Evolutionary conservation across 2,888 invertebrate genomes (phyloP), one percentile per base, ranked within the genome.

Genomic region (Vandiemenella viatica): DNA sequence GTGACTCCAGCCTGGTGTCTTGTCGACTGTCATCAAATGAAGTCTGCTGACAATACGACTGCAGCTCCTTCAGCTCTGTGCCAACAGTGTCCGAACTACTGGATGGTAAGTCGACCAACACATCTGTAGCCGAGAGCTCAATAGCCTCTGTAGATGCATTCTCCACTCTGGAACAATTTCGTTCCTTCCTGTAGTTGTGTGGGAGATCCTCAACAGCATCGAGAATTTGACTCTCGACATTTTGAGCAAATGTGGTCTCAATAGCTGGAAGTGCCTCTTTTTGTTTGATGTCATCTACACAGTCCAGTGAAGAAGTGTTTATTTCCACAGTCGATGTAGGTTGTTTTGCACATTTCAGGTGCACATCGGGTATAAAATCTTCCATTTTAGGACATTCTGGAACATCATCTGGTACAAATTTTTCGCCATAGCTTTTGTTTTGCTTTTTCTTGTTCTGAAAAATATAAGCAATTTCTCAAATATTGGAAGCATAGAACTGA

Each of bases 51-150:
- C 32, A 40, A 46, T 42, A 48, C 5, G 50, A 48, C 23, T 63
- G 57, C 43, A 63, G 61, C 48, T 64, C 63, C 43, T 63, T 64
- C 8, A 59, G 50, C 48, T 63, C 65, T 5, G 63, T 65, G 21
- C 65, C 67, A 17, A 65, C 63, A 6, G 65, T 62, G 18, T 65
- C 65, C 7, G 15, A 18, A 13, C 13, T 17, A n/a, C 6, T 18
- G 18, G n/a, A 13, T 15, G 23, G 7, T 26, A 19, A 16, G 15
- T 40, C 13, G 1, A 13, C 40, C 10, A 16, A 42, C 26, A 43
- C 48, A 15, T 49, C 45, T 7, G 40, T 16, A 15, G 44, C 45
- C 16, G 40, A 26, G 18, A 41, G 18, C 5, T 22, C 22, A 4
- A 16, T 41, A 10, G 26, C 18, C 17, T 44, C 43, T 19, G 32